Base-by-base conservation (phyloP, 1,140 invertebrate species). In the Hetaerina americana region DNA sequence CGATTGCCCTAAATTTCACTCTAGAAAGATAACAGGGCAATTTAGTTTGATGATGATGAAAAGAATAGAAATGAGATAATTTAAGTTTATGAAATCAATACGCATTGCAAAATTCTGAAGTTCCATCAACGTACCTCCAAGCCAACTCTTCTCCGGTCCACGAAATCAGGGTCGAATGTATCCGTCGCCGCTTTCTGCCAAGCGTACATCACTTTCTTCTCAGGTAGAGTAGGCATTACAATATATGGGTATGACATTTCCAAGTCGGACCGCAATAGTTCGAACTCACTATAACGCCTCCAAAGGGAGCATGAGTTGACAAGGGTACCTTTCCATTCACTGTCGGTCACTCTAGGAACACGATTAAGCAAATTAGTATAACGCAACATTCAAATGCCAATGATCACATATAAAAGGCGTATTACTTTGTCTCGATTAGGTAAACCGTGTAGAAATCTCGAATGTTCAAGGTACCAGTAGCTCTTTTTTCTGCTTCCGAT, bases 221-320 rank as follows among this genome's bases (percentile, higher is more conserved):
- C 92, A 26, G 92, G 92, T 70, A 94, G 80, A 31, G 91, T 90
- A 68, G 92, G 92, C 74, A 93, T 83, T 25, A 93, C 87, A 68
- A 92, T 84, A 78, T 88, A 89, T 10, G 91, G 90, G 81, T 92
- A 93, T 40, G 86, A 89, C 26, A 89, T 84, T 78, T 90, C 88
- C 72, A 93, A 81, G 78, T 93, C 93, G 73, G 88, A 86, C 76
- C 89, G 82, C 27, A 94, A 83, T 73, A 91, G 84, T 79, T 93
- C 91, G 84, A 94, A 93, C 81, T 94, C 92, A 73, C 90, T 92
- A 76, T 93, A 93, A 69, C 92, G 81, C 75, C 92, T 82, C 91
- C 92, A 93, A 70, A 92, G 83, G 15, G 89, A 87, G 79, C 85
- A 89, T 77, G 86, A 83, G 79, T 82, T 88, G 70, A 81, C 85